These are phyloP conservation scores for Dendrolimus kikuchii DNA, from an alignment of 1,140 invertebrate genomes.

Conservation along the genomic window DNA sequence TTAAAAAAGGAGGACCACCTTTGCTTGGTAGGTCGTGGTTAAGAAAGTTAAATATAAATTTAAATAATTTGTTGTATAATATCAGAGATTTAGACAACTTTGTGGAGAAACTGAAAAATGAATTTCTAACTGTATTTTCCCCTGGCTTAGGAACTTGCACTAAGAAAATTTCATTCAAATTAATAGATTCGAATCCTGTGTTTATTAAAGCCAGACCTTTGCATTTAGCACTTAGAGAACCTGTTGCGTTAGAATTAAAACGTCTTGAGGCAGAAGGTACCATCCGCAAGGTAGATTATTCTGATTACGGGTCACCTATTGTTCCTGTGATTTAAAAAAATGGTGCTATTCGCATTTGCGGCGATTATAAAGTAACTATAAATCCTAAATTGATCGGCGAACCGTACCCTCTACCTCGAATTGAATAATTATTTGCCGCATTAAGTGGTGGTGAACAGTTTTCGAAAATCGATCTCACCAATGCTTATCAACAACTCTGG, in stretches of 20 bases:
- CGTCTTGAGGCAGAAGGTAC: background rate
- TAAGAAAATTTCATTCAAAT: background rate
- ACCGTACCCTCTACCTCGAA: background rate
- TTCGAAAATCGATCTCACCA: slow-evolving; percentile 1
- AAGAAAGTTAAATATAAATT: background rate
- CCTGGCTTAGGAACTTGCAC: background rate
- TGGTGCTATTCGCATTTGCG: background rate
- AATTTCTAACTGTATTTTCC: background rate
- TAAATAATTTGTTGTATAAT: background rate
- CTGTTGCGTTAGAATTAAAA: slow-evolving; percentile 1
- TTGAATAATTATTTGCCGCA: background rate
- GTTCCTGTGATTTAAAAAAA: background rate
- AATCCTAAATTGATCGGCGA: background rate
- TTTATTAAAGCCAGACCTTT: slow-evolving; percentile 1
- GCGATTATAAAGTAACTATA: slow-evolving; percentile 1
- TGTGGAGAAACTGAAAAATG: background rate
- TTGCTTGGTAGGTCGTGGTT: background rate
- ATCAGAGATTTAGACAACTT: background rate
- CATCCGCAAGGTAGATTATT: slow-evolving; percentile 1
- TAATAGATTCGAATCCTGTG: background rate
- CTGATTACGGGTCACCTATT: background rate
- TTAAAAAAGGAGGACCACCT: background rate
- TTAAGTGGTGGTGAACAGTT: background rate
- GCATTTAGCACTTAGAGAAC: background rate
- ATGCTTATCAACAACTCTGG: background rate